These are phyloP conservation scores for Gasterosteus nipponicus DNA, from an alignment of 2,113 vertebrate genomes.

Conservation along the genomic window DNA sequence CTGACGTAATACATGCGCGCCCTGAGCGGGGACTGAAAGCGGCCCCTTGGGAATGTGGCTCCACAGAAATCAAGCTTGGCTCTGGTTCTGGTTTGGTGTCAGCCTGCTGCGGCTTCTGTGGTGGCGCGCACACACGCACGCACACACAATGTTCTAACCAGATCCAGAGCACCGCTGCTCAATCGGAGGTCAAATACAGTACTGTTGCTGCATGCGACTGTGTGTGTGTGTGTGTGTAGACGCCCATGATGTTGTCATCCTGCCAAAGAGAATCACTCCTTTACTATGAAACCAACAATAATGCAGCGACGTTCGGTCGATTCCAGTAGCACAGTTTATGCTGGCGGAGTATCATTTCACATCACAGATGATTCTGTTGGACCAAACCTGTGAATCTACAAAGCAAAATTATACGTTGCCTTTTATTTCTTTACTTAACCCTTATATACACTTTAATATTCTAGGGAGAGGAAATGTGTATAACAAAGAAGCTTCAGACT, in stretches of 20 bases:
- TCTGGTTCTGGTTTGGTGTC: conserved; percentile 57
- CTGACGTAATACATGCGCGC: conserved; percentile 12
- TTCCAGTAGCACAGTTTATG: conserved; percentile 14
- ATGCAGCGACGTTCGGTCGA: background rate
- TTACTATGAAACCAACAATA: conserved; percentile 8
- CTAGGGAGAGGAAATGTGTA: background rate
- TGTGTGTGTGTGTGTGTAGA: background rate
- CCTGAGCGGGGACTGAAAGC: conserved; percentile 26
- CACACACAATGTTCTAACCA: conserved; percentile 49
- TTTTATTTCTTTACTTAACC: conserved; percentile 6
- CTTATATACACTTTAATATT: background rate
- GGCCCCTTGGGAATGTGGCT: conserved; percentile 51
- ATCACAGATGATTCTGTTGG: background rate
- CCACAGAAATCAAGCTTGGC: conserved; percentile 62
- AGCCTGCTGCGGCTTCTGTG: conserved; percentile 65
- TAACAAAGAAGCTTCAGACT: background rate
- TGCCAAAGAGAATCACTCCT: conserved; percentile 27
- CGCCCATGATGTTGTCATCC: conserved; percentile 21
- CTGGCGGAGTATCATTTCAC: background rate
- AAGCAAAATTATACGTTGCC: conserved; percentile 14
- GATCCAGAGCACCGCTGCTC: conserved; percentile 53
- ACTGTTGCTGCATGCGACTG: conserved; percentile 5
- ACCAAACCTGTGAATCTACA: conserved; percentile 15
- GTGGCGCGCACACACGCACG: conserved; percentile 42
- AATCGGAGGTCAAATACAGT: conserved; percentile 57